Base-by-base conservation (phyloP, 2,888 invertebrate species). In the Synergus umbraculus region DNA sequence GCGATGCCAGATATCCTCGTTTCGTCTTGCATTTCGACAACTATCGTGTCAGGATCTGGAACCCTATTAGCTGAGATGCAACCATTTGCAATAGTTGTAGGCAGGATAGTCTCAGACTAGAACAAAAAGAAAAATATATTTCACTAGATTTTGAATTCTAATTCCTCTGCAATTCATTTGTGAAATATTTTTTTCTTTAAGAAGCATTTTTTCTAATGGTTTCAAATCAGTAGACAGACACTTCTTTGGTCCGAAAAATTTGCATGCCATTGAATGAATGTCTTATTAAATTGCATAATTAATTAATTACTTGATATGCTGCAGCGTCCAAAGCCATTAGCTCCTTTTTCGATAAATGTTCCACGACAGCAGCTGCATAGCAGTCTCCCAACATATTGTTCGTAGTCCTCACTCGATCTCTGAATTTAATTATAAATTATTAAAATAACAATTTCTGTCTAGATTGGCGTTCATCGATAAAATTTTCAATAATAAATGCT, bases 321-420 rank as follows among this genome's bases (percentile, higher is more conserved):
- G 95, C 94, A 63, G 95, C 95, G 89, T 96, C 96, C 85, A 95
- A 93, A 0, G 96, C 96, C 95, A 96, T 95, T 37, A 97, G 93
- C 91, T 97, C 97, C 83, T 96, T 95, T 91, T 96, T 96, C 13
- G 97, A 97, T 69, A 97, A 92, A 86, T 96, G 95, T 89, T 97
- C 97, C 15, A 97, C 96, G 1, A 97, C 95, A 0, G 97, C 97
- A 3, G 97, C 97, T 2, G 97, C 95, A 91, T 97, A 97, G 90
- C 97, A 97, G 90, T 97, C 97, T 0, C 97, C 97, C 78, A 97
- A 92, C 95, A 97, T 96, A 90, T 97, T 97, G 91, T 97, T 97
- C 0, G 97, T 97, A 0, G 97, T 97, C 79, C 97, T 94, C 88
- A 97, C 96, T 46, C 97, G 95, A 91, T 97, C 97, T 54, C 97